Evolutionary conservation across 1,140 invertebrate genomes (phyloP).

Genomic region (Zophobas atratus): DNA sequence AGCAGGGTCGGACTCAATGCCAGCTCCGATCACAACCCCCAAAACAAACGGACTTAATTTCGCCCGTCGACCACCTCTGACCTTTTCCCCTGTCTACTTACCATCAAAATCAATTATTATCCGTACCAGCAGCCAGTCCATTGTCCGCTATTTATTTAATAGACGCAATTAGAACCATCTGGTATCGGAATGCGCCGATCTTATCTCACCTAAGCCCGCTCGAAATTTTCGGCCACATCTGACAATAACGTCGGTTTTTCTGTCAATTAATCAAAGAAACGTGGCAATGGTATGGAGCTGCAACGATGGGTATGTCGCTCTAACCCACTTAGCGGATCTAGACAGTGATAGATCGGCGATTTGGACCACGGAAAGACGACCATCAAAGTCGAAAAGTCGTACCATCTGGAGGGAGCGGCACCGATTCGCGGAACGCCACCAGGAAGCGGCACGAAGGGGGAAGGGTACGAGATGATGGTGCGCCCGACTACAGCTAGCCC

Average conservation of each 20-base stretch:
- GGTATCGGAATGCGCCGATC: conserved; percentile 27
- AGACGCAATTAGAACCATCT: conserved; percentile 17
- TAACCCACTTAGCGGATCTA: conserved; percentile 26
- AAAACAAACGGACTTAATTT: too few relatives aligned
- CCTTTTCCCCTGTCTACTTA: too few relatives aligned
- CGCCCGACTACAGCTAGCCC: conserved; percentile 27
- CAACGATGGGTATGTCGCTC: conserved; percentile 19
- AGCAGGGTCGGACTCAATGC: too few relatives aligned
- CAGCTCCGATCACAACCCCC: too few relatives aligned
- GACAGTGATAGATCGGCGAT: conserved; percentile 40
- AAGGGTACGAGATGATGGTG: background rate
- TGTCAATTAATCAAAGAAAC: conserved; percentile 39
- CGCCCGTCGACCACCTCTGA: too few relatives aligned
- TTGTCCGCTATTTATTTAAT: background rate
- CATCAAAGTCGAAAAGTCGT: conserved; percentile 25
- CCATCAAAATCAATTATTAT: too few relatives aligned
- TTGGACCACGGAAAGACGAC: conserved; percentile 34
- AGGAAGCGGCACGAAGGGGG: too few relatives aligned
- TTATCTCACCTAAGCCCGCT: conserved; percentile 19
- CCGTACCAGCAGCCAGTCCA: too few relatives aligned
- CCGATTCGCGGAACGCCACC: background rate
- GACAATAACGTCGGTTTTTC: conserved; percentile 34
- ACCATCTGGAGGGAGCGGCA: background rate
- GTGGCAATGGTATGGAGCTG: conserved; percentile 15
- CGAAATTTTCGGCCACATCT: conserved; percentile 37